A percentile compares a stretch with the other conserved stretches of the same genome.
phyloP scores from a whole-genome alignment of 2,888 invertebrate species.

The Limnephilus marmoratus region DNA sequence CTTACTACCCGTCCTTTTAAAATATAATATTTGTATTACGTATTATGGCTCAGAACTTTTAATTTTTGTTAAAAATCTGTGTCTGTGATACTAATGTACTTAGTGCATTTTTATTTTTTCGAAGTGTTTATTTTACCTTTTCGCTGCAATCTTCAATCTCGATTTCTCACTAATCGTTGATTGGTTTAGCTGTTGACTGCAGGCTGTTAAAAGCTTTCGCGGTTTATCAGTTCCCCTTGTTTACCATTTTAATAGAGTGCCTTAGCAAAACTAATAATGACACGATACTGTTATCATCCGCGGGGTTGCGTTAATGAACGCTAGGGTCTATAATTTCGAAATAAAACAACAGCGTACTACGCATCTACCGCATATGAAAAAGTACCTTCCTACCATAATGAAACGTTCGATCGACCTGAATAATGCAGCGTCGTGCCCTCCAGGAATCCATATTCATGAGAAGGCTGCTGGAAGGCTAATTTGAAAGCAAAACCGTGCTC shows the following conservation, averaged over 20 bases:
- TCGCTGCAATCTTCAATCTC: background rate
- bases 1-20: background rate
- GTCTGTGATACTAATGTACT: no score
- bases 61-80: background rate
- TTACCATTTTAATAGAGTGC: constrained; percentile 16
- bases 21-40: background rate
- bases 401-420: background rate
- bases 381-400: background rate
- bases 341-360: background rate
- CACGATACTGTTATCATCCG: background rate
- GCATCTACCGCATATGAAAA: no score
- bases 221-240: background rate
- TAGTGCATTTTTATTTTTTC: background rate
- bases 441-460: background rate
- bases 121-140: background rate
- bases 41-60: background rate
- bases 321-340: background rate
- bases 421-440: background rate
- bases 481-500: background rate
- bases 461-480: background rate
- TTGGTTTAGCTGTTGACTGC: constrained; percentile 3
- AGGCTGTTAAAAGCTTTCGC: background rate
- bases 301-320: background rate
- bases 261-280: background rate
- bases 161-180: background rate